These are phyloP conservation scores for Nemotelus nigrinus DNA, from an alignment of 2,888 invertebrate species.

Conservation along the genomic window DNA sequence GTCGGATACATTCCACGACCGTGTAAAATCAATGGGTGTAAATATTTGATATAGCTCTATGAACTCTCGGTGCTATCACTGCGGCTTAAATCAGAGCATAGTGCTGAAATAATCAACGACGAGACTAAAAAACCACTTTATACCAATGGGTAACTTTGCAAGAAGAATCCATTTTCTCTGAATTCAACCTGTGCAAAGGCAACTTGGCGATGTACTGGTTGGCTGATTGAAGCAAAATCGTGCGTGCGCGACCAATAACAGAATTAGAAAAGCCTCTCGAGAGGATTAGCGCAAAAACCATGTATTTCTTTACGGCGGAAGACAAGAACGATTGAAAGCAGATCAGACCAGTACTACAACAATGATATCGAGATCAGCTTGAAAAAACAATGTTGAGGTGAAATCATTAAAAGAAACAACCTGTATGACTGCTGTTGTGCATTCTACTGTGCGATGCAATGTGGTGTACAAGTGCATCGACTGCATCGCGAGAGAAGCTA, in stretches of 20 bases:
- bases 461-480: conserved; percentile 7
- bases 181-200: background rate
- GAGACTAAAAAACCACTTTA: background rate
- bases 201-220: background rate
- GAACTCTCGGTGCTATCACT: background rate
- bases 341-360: background rate
- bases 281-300: background rate
- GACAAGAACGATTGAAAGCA: background rate
- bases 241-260: conserved; percentile 30
- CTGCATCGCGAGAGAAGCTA: background rate
- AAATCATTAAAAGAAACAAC: conserved; percentile 22
- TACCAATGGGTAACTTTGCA: background rate
- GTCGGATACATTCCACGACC: conserved; percentile 17
- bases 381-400: background rate
- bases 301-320: background rate
- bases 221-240: conserved; percentile 9
- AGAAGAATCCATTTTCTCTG: too few species aligned
- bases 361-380: background rate
- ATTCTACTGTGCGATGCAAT: background rate
- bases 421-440: background rate
- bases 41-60: background rate
- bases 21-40: conserved; percentile 27
- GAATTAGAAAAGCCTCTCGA: background rate
- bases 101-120: background rate
- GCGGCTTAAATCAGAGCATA: background rate